Conservation (phyloP, 2,113 vertebrate species). For the Dissostichus mawsoni region DNA sequence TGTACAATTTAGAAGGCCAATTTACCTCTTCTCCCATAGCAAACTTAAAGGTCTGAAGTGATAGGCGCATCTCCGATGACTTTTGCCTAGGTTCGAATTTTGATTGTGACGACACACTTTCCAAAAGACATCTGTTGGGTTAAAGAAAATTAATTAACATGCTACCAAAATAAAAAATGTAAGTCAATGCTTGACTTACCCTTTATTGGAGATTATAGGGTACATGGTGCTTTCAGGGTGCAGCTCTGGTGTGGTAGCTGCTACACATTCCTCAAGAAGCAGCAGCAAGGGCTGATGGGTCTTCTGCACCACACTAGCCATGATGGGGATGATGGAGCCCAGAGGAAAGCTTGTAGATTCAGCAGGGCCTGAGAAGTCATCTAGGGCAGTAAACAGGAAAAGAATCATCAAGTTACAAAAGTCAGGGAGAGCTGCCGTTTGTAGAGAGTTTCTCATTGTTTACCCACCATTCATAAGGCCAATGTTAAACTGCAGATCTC, state of each 20-base stretch:
- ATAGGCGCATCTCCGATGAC: constrained; percentile 69
- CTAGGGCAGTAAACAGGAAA: constrained; percentile 46
- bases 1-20: no score
- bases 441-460: neutral
- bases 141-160: neutral
- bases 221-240: constrained; percentile 44
- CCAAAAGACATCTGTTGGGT: constrained; percentile 80
- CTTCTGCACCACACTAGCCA: constrained; percentile 73
- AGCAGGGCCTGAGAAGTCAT: constrained; percentile 78
- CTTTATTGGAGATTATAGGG: constrained; percentile 82
- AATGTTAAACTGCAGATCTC: constrained; percentile 72
- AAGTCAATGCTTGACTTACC: constrained; percentile 62
- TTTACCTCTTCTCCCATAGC: constrained; percentile 70
- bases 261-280: constrained; percentile 81
- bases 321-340: constrained; percentile 80
- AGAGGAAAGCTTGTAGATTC: constrained; percentile 67
- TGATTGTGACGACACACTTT: constrained; percentile 74
- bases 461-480: constrained; percentile 80
- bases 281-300: constrained; percentile 77
- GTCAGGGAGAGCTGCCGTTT: neutral
- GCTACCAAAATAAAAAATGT: neutral
- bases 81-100: constrained; percentile 73
- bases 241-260: constrained; percentile 63
- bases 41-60: constrained; percentile 83
- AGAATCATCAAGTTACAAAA: rapidly evolving